Evolutionary conservation across 2,888 invertebrate species (phyloP).

Genomic region (Idaea aversata): DNA sequence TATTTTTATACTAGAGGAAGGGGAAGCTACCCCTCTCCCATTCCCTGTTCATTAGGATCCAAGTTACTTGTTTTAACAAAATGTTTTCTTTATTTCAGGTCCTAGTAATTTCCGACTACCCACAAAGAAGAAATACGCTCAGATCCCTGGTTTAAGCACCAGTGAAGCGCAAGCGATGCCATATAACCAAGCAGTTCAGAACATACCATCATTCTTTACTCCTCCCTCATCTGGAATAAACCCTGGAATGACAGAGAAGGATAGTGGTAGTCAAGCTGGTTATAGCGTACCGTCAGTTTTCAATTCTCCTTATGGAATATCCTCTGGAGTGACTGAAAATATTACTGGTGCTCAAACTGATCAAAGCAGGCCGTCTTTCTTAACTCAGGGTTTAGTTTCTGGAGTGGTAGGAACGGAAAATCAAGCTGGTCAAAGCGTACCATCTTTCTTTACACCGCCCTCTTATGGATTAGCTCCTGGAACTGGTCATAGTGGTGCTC

Average conservation of each 20-base stretch:
- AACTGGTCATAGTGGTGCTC: background rate
- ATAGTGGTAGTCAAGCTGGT: background rate
- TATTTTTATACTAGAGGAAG: too few species aligned
- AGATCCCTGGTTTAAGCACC: conserved; percentile 86
- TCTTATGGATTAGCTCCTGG: background rate
- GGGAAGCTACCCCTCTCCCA: too few species aligned
- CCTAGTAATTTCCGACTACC: conserved; percentile 83
- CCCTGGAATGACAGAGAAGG: background rate
- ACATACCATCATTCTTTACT: conserved; percentile 32
- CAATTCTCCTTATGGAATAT: background rate
- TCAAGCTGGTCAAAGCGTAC: conserved; percentile 15
- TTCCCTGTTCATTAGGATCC: too few species aligned
- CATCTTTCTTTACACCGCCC: background rate
- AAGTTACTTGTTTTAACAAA: background rate
- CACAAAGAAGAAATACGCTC: conserved; percentile 87
- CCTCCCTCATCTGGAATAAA: conserved; percentile 13
- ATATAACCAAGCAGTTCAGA: conserved; percentile 25
- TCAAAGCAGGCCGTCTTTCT: too few species aligned
- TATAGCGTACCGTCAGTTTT: too few species aligned
- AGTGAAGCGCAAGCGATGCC: conserved; percentile 40
- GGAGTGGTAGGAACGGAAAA: background rate
- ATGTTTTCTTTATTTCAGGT: conserved; percentile 56
- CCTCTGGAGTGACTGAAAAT: background rate
- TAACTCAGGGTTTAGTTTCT: too few species aligned
- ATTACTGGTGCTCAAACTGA: background rate